These are phyloP conservation scores for Probosciger aterrimus DNA, from an alignment of 2,113 vertebrate species.

Conservation along the genomic window DNA sequence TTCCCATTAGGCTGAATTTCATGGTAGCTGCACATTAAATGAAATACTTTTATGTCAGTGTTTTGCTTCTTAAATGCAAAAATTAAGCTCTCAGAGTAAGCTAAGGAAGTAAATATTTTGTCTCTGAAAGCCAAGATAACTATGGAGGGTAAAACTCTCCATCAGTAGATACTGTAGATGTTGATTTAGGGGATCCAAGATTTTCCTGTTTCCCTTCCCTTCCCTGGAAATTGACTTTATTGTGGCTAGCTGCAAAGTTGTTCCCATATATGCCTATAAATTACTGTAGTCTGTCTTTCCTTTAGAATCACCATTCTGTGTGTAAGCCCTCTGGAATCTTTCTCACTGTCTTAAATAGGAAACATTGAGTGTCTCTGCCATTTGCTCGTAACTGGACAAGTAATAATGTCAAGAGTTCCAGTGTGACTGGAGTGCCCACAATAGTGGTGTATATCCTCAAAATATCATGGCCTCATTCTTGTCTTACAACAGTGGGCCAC, in stretches of 20 bases:
- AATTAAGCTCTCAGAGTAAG: neutral
- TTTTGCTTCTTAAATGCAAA: neutral
- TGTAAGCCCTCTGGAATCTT: neutral
- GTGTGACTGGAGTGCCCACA: neutral
- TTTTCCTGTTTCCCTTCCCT: neutral
- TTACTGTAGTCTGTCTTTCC: neutral
- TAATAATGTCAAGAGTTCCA: neutral
- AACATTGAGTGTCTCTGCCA: neutral
- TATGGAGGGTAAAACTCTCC: neutral
- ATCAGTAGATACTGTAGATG: neutral
- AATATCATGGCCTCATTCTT: neutral
- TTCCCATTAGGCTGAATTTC: slow-evolving; percentile 10
- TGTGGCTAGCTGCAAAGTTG: neutral
- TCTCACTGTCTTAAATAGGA: neutral
- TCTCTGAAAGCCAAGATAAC: neutral
- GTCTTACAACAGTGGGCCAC: neutral
- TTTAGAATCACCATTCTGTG: neutral
- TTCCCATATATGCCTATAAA: neutral
- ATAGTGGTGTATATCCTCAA: neutral
- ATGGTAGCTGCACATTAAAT: neutral
- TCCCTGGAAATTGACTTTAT: neutral
- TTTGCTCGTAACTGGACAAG: neutral
- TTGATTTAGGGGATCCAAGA: neutral
- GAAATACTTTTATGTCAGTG: neutral
- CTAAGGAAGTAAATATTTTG: neutral